Evolutionary conservation across 1,140 invertebrate genomes (phyloP).

Genomic region (Sycophila sp.): DNA sequence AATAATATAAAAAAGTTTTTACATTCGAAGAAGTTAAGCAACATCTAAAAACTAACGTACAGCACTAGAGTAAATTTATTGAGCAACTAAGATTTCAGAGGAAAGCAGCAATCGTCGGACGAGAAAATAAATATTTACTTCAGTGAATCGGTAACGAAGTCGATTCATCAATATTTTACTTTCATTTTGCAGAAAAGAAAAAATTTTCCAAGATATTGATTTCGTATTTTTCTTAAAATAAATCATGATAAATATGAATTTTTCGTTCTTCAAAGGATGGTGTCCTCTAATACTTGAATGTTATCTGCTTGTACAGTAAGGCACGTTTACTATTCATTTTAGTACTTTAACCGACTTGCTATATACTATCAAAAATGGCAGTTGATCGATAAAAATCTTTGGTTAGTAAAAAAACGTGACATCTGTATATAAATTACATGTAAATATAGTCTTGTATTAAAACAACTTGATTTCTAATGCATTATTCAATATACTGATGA

Average conservation of each 20-base stretch:
- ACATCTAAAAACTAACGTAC: not conserved
- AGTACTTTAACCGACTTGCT: not conserved
- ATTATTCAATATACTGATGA: not conserved
- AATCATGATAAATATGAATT: no score
- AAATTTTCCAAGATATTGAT: no score
- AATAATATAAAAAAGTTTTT: not conserved
- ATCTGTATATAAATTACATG: constrained; percentile 14
- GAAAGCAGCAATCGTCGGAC: no score
- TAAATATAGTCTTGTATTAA: constrained; percentile 1
- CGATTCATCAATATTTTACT: no score
- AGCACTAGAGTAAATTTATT: no score
- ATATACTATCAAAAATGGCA: constrained; percentile 4
- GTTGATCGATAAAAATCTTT: constrained; percentile 28
- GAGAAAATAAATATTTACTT: no score
- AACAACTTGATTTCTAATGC: not conserved
- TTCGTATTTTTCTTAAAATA: not conserved
- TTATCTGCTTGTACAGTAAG: constrained; percentile 9
- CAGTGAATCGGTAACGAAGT: no score
- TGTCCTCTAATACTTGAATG: not conserved
- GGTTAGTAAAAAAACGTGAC: constrained; percentile 21
- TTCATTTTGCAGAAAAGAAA: no score
- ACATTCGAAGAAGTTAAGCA: not conserved
- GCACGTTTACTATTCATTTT: constrained; percentile 7
- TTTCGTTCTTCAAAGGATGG: no score
- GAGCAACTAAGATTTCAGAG: no score